Evolutionary conservation across 2,888 invertebrate genomes (phyloP), one percentile per base, ranked within the genome.

Genomic region (Tortricodes alternella): DNA sequence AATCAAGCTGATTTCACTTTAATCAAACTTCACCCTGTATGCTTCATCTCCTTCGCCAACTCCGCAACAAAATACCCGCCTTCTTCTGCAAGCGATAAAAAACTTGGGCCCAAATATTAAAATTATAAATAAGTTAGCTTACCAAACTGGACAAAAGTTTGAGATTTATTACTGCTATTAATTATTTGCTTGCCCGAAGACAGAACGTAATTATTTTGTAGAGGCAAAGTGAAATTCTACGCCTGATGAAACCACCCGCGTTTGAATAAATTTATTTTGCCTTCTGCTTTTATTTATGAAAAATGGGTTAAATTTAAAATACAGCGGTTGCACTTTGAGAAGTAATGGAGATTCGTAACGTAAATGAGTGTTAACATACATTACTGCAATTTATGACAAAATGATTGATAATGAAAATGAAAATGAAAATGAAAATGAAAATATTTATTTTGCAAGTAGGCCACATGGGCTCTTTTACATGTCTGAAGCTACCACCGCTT

Each of bases 161-260:
- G 70, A 76, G 77, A 83, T 83, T 83, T 82, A 83, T 83, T 74
- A 69, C 60, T 60, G 73, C 75, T 74, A 80, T 82, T 82, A 80
- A 83, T 83, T 79, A 82, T 80, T 77, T 78, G 72, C 76, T 71
- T 72, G 74, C 72, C 71, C 71, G 76, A 75, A 76, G 80, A 81
- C 78, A 78, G 74, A 70, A 70, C 71, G 73, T 80, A 82, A 82
- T 82, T 82, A 82, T 81, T 79, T 81, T 74, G 76, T 72, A 71
- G 71, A 76, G 70, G 73, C 74, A 68, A 72, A 80, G 71, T 80
- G 80, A 79, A 81, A 82, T 79, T 70, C 68, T 67, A 81, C 74
- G 76, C 78, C 61, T 55, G 65, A 65, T 67, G 74, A 62, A 70
- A 71, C 68, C 64, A 66, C 62, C 63, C 65, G 68, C 66, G 71